Percentiles rank a stretch among this genome's conserved stretches.
These are phyloP conservation scores for Drosophila ficusphila DNA, from an alignment of 1,140 invertebrate species.

Conservation along the genomic window DNA sequence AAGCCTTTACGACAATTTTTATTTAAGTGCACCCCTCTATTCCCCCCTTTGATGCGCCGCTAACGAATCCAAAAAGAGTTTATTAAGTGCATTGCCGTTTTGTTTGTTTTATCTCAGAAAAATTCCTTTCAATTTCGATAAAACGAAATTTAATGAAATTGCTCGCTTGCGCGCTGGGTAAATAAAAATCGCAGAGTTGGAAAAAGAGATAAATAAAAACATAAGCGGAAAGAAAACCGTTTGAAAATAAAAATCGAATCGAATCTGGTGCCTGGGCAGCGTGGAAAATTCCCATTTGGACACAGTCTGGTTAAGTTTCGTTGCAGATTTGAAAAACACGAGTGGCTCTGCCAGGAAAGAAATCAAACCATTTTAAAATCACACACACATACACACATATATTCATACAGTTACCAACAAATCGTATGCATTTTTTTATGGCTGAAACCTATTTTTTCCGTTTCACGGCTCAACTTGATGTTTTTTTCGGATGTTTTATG, in stretches of 20 bases:
- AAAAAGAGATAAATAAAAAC: slow-evolving; percentile 29
- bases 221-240: slow-evolving; percentile 22
- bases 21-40: neutral
- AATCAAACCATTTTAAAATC: slow-evolving; percentile 25
- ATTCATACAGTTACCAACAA: slow-evolving; percentile 29
- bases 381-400: neutral
- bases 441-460: slow-evolving; percentile 11
- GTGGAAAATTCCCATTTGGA: slow-evolving; percentile 15
- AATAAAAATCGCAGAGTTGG: slow-evolving; percentile 3
- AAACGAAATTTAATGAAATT: slow-evolving; percentile 54
- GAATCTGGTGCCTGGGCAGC: neutral
- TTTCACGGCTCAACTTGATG: slow-evolving; percentile 26
- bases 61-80: slow-evolving; percentile 27
- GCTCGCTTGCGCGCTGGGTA: neutral
- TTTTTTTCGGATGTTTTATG: slow-evolving; percentile 11
- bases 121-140: slow-evolving; percentile 47
- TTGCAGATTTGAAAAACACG: slow-evolving; percentile 32
- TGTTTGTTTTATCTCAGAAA: slow-evolving; percentile 26
- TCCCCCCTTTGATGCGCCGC: neutral
- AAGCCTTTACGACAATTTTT: no score
- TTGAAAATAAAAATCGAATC: slow-evolving; percentile 38
- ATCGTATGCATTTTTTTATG: slow-evolving; percentile 34
- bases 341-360: slow-evolving; percentile 29
- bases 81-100: slow-evolving; percentile 17
- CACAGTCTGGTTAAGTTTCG: slow-evolving; percentile 4